Evolutionary conservation across 2,797 vertebrate species (phyloP).

Genomic region (Eidolon dupreanum): DNA sequence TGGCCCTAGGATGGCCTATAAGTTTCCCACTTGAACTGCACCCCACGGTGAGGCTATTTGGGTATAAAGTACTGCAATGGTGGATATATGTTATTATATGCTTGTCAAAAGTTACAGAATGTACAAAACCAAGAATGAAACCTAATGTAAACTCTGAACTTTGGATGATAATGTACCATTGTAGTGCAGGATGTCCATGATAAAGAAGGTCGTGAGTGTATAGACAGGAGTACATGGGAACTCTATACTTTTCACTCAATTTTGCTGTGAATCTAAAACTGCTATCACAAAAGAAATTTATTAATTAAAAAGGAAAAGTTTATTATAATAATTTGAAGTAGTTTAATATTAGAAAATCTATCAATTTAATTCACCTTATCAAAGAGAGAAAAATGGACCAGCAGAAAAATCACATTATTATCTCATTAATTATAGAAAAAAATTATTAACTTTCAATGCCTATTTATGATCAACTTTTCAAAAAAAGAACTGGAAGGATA

Average conservation of each 20-base stretch:
- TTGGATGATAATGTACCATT: neutral
- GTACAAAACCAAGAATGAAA: neutral
- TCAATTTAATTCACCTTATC: neutral
- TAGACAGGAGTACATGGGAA: neutral
- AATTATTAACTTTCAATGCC: neutral
- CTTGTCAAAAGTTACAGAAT: neutral
- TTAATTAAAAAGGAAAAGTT: neutral
- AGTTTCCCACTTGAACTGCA: neutral
- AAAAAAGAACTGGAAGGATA: neutral
- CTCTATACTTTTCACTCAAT: neutral
- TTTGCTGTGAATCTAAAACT: neutral
- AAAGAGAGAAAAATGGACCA: neutral
- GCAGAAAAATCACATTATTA: neutral
- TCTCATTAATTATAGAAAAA: neutral
- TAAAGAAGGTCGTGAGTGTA: too few relatives aligned
- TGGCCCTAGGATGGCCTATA: too few relatives aligned
- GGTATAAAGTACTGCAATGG: neutral
- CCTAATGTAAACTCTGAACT: neutral
- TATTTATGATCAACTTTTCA: conserved; percentile 2
- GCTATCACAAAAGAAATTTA: neutral
- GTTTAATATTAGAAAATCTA: neutral
- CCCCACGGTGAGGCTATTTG: neutral
- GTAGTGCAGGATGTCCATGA: too few relatives aligned
- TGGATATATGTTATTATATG: neutral
- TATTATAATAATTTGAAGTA: neutral